Evolutionary conservation across 2,113 vertebrate species (phyloP), one percentile per base, ranked within the genome.

Genomic region (Xiphophorus couchianus): DNA sequence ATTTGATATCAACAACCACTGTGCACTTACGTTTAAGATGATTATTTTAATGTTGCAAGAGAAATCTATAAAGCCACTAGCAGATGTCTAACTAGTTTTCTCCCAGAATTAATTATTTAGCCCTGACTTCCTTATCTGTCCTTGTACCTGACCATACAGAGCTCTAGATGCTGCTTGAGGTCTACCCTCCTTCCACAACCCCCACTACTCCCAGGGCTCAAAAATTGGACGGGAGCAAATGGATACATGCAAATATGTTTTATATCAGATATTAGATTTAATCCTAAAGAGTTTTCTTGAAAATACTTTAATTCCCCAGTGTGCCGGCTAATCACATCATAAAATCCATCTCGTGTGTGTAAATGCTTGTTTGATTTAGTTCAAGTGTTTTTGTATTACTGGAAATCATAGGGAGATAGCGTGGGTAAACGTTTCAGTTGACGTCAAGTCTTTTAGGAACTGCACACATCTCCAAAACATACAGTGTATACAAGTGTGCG

Each of bases 381-480:
- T 84, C 44, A 61, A 84, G 71, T 84, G 83, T 84, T 88, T 77
- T 65, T 78, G 67, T 27, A 54, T 88, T 82, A 77, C 88, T 86
- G 83, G 87, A 89, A 90, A 86, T 76, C 75, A 17, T 54, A 69
- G 72, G 78, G 80, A 86, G 88, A 88, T 84, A 90, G 73, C 68
- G 15, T 51, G 75, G 66, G 64, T 81, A 87, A 84, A 88, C 82
- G 82, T 86, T 85, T 66, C 76, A 80, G 73, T 22, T 91, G 86
- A 90, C 89, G 83, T 92, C 88, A 91, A 82, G 65, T 63, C 72
- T 83, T 89, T 80, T 39, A 88, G 86, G 80, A 90, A 82, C 78
- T 51, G 78, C 84, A 83, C 72, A 85, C 69, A 76, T 83, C 70
- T 76, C 74, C 71, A 74, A 65, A 72, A 84, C 73, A 66, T 33